A percentile compares a stretch with the other conserved stretches of the same genome.
Evolutionary conservation across 1,140 invertebrate species (phyloP).

Genomic region (Coptotermes formosanus): DNA sequence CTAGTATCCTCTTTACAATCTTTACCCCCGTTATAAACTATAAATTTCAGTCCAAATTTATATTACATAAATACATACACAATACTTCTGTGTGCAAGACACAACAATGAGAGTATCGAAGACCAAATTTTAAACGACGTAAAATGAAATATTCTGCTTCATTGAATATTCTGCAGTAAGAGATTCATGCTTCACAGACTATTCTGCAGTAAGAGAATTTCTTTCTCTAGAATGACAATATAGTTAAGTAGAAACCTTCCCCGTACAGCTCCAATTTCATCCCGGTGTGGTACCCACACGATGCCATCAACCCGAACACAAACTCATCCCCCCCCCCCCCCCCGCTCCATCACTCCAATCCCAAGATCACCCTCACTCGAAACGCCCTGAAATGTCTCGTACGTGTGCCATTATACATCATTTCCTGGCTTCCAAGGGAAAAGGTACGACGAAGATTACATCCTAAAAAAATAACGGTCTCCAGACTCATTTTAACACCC

Average conservation of each 20-base stretch:
- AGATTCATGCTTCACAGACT: background rate
- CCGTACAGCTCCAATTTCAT: background rate
- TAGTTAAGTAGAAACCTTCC: background rate
- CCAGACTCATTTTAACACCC: slow-evolving; percentile 24
- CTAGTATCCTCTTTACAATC: too few relatives aligned
- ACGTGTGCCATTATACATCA: slow-evolving; percentile 15
- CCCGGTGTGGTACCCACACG: background rate
- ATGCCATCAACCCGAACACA: slow-evolving; percentile 15
- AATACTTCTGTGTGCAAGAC: too few relatives aligned
- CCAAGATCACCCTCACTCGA: slow-evolving; percentile 13
- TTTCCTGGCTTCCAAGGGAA: background rate
- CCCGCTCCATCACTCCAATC: background rate
- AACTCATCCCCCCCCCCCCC: background rate
- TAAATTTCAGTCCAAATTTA: too few relatives aligned
- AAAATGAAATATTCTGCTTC: too few relatives aligned
- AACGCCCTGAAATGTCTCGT: slow-evolving; percentile 9
- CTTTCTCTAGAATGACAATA: background rate
- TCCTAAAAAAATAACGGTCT: slow-evolving; percentile 22
- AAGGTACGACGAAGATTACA: slow-evolving; percentile 19
- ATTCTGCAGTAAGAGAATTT: background rate
- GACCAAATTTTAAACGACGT: too few relatives aligned
- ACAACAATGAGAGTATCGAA: too few relatives aligned
- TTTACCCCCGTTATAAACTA: too few relatives aligned
- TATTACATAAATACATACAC: too few relatives aligned
- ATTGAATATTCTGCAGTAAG: background rate